Evolutionary conservation across 2,888 invertebrate genomes (phyloP).

Genomic region (Tipula confusa): DNA sequence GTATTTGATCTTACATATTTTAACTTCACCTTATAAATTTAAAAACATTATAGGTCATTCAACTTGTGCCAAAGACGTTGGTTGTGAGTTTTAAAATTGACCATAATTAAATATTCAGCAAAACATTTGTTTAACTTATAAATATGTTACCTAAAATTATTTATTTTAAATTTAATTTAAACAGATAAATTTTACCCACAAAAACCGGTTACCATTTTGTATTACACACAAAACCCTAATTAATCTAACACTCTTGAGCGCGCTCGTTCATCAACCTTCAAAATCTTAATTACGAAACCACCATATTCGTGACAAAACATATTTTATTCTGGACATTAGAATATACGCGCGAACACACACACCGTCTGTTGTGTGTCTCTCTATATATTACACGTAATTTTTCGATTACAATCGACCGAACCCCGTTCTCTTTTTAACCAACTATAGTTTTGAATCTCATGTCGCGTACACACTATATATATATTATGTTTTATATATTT

Average conservation of each 20-base stretch:
- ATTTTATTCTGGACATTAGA: not conserved
- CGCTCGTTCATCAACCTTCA: not conserved
- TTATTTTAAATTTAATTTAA: not conserved
- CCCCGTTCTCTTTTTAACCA: not conserved
- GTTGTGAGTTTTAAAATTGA: not conserved
- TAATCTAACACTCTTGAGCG: constrained; percentile 3
- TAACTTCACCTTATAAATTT: no score
- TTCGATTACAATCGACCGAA: not conserved
- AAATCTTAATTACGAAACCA: not conserved
- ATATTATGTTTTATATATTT: not conserved
- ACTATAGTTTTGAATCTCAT: not conserved
- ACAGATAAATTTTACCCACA: not conserved
- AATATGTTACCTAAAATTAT: not conserved
- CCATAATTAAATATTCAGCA: not conserved
- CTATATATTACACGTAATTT: not conserved
- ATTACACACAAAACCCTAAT: not conserved
- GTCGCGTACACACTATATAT: not conserved
- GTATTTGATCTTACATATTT: no score
- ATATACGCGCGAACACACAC: not conserved
- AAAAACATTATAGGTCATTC: not conserved
- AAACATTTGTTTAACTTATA: not conserved
- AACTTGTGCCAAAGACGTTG: not conserved
- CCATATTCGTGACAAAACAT: not conserved
- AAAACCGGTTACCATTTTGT: not conserved
- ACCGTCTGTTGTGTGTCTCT: no score